Evolutionary conservation across 2,113 vertebrate species (phyloP).

Genomic region (Pseudolaguvia tuberculata): DNA sequence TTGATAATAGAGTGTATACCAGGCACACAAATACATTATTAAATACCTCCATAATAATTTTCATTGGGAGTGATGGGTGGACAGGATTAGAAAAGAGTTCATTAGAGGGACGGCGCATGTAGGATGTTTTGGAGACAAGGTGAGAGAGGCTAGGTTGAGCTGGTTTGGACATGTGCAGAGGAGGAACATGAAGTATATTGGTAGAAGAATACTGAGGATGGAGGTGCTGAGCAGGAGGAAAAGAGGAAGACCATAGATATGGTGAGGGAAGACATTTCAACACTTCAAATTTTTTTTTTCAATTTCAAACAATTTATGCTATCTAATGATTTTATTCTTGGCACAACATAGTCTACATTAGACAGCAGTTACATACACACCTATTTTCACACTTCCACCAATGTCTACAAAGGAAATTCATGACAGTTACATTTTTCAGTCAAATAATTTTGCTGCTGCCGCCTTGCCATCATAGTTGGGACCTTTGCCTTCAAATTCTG

Average conservation of each 20-base stretch:
- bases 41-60: background rate
- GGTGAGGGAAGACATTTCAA: too few species aligned
- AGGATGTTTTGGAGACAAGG: too few species aligned
- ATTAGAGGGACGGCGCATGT: too few species aligned
- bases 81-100: too few species aligned
- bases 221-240: too few species aligned
- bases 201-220: too few species aligned
- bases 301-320: slow-evolving; percentile 18
- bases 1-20: background rate
- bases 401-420: background rate
- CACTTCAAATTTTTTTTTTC: too few species aligned
- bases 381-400: background rate
- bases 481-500: slow-evolving; percentile 85
- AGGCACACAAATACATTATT: slow-evolving; percentile 11
- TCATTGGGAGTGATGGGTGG: too few species aligned
- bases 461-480: slow-evolving; percentile 84
- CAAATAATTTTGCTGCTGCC: slow-evolving; percentile 78
- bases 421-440: slow-evolving; percentile 58
- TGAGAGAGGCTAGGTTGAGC: too few species aligned
- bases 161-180: too few species aligned
- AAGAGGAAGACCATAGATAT: too few species aligned
- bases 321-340: slow-evolving; percentile 4
- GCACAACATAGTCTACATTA: background rate
- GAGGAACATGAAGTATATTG: too few species aligned
- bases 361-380: background rate